phyloP scores from a whole-genome alignment of 2,888 invertebrate species.

The Melieria omissa region DNA sequence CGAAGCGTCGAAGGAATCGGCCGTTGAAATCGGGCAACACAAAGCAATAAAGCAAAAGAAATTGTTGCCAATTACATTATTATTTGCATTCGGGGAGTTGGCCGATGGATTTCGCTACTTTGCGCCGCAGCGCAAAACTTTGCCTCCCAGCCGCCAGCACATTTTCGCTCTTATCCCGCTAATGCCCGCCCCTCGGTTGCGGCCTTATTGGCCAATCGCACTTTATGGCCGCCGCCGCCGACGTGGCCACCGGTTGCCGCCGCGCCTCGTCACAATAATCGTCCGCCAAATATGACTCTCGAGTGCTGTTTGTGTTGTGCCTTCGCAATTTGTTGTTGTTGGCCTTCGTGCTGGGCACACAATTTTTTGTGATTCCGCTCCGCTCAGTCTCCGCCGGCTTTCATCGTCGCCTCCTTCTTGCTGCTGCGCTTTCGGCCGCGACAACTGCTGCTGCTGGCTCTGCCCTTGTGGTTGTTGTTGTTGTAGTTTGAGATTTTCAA shows the following conservation, averaged over 20 bases:
- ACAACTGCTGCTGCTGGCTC: too few species aligned
- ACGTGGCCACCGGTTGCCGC: background rate
- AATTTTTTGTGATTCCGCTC: background rate
- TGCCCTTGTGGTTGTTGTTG: too few species aligned
- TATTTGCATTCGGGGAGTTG: conserved; percentile 42
- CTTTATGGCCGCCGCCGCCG: conserved; percentile 22
- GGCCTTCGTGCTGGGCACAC: background rate
- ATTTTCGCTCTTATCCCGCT: background rate
- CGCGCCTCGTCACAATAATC: conserved; percentile 8
- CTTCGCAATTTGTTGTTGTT: background rate
- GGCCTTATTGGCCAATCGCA: conserved; percentile 12
- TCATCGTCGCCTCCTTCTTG: too few species aligned
- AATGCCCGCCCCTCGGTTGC: background rate
- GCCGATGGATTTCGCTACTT: conserved; percentile 5
- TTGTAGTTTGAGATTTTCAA: too few species aligned
- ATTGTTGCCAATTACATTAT: conserved; percentile 39
- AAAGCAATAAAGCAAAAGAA: conserved; percentile 26
- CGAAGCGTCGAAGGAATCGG: too few species aligned
- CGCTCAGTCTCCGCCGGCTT: too few species aligned
- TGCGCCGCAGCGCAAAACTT: background rate
- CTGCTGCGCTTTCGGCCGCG: too few species aligned
- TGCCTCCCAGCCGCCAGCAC: background rate
- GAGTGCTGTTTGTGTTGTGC: conserved; percentile 19
- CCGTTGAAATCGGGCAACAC: background rate
- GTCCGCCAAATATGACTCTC: conserved; percentile 19